phyloP scores from a whole-genome alignment of 2,797 vertebrate species.

The Pristis pectinata region DNA sequence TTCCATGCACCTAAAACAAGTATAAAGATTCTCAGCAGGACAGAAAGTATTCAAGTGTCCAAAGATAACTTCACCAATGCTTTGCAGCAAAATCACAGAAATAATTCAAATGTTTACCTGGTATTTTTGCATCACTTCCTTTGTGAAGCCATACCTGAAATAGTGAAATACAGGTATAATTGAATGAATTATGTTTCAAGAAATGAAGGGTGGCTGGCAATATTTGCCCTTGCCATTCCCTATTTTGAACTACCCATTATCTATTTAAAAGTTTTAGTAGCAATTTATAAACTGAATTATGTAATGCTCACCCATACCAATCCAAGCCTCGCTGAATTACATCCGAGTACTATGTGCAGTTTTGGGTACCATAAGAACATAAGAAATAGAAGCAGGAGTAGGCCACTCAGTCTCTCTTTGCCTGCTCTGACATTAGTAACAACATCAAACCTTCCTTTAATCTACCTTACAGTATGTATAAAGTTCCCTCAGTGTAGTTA shows the following conservation, averaged over 20 bases:
- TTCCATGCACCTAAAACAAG: slow-evolving; percentile 68
- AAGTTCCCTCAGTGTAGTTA: no score
- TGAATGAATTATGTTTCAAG: neutral
- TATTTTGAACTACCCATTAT: neutral
- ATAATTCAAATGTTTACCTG: slow-evolving; percentile 60
- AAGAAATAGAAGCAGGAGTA: no score
- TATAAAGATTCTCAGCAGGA: neutral
- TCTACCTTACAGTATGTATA: no score
- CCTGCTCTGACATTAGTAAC: neutral
- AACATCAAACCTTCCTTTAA: no score
- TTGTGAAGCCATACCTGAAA: slow-evolving; percentile 84
- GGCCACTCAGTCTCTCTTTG: no score
- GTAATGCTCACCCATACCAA: neutral
- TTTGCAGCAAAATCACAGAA: neutral
- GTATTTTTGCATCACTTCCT: slow-evolving; percentile 88
- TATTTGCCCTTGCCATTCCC: neutral
- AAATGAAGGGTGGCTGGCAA: neutral
- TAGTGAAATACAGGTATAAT: slow-evolving; percentile 43
- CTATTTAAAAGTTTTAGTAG: neutral
- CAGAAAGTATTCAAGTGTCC: neutral
- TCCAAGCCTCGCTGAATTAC: neutral
- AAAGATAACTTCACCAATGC: no score
- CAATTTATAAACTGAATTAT: neutral
- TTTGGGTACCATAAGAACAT: no score
- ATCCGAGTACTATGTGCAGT: neutral